Evolutionary conservation across 2,113 vertebrate species (phyloP).

Genomic region (Ameiurus melas): DNA sequence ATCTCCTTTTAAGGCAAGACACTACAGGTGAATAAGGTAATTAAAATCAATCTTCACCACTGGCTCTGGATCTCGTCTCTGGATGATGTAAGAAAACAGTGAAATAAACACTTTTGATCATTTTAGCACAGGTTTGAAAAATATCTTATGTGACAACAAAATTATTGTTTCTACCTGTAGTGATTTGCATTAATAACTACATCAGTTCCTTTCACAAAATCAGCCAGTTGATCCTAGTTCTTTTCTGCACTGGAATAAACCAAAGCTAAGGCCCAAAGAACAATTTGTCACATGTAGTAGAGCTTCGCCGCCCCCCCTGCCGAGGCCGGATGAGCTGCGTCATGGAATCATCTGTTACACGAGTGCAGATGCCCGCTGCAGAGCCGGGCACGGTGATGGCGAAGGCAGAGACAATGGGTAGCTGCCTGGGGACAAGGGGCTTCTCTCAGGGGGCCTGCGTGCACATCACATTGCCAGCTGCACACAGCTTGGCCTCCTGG

Average conservation of each 20-base stretch:
- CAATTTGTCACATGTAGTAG: slow-evolving; percentile 4
- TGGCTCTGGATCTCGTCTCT: neutral
- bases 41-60: neutral
- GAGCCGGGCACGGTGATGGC: slow-evolving; percentile 16
- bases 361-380: slow-evolving; percentile 33
- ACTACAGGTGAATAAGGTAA: neutral
- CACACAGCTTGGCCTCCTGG: slow-evolving; percentile 70
- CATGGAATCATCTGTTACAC: slow-evolving; percentile 20
- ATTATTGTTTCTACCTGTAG: neutral
- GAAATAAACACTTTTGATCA: neutral
- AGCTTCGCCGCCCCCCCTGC: slow-evolving; percentile 28
- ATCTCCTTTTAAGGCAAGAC: neutral
- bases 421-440: slow-evolving; percentile 61
- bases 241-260: neutral
- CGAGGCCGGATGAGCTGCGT: slow-evolving; percentile 5
- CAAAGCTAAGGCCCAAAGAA: slow-evolving; percentile 1
- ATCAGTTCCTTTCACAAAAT: slow-evolving; percentile 2
- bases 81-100: neutral
- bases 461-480: slow-evolving; percentile 72
- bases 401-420: slow-evolving; percentile 39
- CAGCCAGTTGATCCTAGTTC: neutral
- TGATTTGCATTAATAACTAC: neutral
- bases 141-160: neutral
- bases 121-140: neutral
- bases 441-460: slow-evolving; percentile 64